These are phyloP conservation scores for Mylabris phalerata DNA, from an alignment of 1,140 invertebrate species.

Conservation along the genomic window DNA sequence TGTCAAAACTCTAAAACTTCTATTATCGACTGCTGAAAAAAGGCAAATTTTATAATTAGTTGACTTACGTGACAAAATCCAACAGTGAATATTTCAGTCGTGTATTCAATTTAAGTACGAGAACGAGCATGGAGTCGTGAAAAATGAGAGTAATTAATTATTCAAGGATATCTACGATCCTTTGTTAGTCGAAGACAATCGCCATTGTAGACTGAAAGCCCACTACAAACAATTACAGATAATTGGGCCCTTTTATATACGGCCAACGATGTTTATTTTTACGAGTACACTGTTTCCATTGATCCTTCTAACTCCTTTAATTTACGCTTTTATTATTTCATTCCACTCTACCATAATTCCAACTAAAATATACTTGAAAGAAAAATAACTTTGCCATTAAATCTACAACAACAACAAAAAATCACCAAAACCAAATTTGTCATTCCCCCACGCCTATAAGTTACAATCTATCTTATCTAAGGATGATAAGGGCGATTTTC, in stretches of 20 bases:
- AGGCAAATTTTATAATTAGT: not conserved
- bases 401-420: slow-evolving; percentile 1
- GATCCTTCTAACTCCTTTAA: not conserved
- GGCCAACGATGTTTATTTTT: slow-evolving; percentile 12
- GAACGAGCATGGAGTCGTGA: slow-evolving; percentile 30
- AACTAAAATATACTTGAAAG: too few species aligned
- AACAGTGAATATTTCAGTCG: slow-evolving; percentile 15
- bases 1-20: not conserved
- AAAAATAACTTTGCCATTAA: not conserved
- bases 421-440: slow-evolving; percentile 39
- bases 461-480: slow-evolving; percentile 37
- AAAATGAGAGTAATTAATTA: slow-evolving; percentile 35
- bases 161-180: slow-evolving; percentile 29
- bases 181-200: slow-evolving; percentile 30
- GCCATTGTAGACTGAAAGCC: slow-evolving; percentile 27
- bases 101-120: not conserved
- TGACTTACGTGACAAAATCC: slow-evolving; percentile 14
- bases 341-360: too few species aligned
- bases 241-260: slow-evolving; percentile 28
- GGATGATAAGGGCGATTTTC: slow-evolving; percentile 37
- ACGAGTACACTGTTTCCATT: not conserved
- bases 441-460: slow-evolving; percentile 18
- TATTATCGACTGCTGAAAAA: not conserved
- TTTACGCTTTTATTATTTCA: not conserved
- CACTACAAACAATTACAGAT: slow-evolving; percentile 31